Base-by-base conservation (phyloP, 2,797 vertebrate species). In the Enteromius trimaculatus region DNA sequence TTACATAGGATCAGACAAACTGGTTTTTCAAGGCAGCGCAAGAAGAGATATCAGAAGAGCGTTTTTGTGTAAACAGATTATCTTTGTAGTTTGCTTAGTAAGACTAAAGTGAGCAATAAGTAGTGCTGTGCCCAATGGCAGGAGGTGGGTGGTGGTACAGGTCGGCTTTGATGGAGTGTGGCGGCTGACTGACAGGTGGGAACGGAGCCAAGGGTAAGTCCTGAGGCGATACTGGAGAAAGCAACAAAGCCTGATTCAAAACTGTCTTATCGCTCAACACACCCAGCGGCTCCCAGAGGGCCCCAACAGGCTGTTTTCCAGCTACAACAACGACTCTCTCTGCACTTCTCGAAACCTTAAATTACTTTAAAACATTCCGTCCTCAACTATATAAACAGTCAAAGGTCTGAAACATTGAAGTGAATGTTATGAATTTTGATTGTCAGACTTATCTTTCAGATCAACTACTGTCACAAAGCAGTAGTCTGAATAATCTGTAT, bases 231-330 rank as follows among this genome's bases (percentile, higher is more conserved):
- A 68, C 16, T 53, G 37, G 51, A 79, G 34, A 60, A 53, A 29
- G 65, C 66, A 82, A 77, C 71, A 77, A 85, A 77, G 71, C 58
- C 14, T 51, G 6, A 58, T 66, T 66, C 78, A 80, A 82, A 86
- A 82, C 62, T 16, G 49, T 77, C 70, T 71, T 42, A 85, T 88
- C 87, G 81, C 65, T 86, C 71, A 85, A 34, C 77, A 64, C 58
- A 49, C 78, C 34, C 23, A 60, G 23, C 16, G 10, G 19, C n/a
- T 68, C 47, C 44, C 64, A 53, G 34, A 51, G 70, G 42, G 62
- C 42, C 60, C 21, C 76, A 51, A 39, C 10, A 75, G 76, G 47
- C 69, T 75, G 66, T 58, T 82, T 49, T 82, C 78, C 77, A 72
- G 66, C 64, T 64, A 79, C 42, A 81, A 34, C 75, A 77, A 77